Evolutionary conservation across 1,140 invertebrate genomes (phyloP).

Genomic region (Grapholita molesta): DNA sequence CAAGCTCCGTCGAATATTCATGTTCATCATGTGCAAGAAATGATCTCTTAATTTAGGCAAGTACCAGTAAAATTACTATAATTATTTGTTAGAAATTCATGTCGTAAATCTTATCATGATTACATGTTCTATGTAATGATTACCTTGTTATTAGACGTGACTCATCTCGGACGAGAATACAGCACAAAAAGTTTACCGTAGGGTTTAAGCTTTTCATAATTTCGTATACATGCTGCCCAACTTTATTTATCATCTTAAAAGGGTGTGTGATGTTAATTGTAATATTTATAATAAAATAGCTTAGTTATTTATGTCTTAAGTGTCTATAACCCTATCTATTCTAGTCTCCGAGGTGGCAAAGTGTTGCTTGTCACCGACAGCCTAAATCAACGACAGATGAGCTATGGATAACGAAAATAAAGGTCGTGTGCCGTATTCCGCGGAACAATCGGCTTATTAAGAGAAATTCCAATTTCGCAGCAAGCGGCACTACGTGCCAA

Average conservation of each 20-base stretch:
- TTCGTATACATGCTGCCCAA: not conserved
- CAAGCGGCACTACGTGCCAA: conserved; percentile 30
- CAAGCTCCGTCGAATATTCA: not conserved
- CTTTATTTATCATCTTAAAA: not conserved
- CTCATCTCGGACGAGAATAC: conserved; percentile 29
- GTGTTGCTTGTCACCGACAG: too few relatives aligned
- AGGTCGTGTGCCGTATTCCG: conserved; percentile 11
- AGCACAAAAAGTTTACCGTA: not conserved
- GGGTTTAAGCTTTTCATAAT: not conserved
- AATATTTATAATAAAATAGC: too few relatives aligned
- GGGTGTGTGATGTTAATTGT: too few relatives aligned
- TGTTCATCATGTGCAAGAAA: conserved; percentile 19
- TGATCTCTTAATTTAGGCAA: conserved; percentile 57
- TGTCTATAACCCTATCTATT: too few relatives aligned
- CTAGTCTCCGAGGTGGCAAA: too few relatives aligned
- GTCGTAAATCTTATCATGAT: conserved; percentile 62
- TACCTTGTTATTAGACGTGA: conserved; percentile 47
- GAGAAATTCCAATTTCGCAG: conserved; percentile 17
- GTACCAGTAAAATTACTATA: conserved; percentile 50
- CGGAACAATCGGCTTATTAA: conserved; percentile 15
- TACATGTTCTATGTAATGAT: conserved; percentile 50
- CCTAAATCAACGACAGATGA: not conserved
- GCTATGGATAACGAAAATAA: not conserved
- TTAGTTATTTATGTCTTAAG: too few relatives aligned
- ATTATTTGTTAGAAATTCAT: conserved; percentile 50